phyloP scores from a whole-genome alignment of 2,888 invertebrate species.

The Boloria selene region DNA sequence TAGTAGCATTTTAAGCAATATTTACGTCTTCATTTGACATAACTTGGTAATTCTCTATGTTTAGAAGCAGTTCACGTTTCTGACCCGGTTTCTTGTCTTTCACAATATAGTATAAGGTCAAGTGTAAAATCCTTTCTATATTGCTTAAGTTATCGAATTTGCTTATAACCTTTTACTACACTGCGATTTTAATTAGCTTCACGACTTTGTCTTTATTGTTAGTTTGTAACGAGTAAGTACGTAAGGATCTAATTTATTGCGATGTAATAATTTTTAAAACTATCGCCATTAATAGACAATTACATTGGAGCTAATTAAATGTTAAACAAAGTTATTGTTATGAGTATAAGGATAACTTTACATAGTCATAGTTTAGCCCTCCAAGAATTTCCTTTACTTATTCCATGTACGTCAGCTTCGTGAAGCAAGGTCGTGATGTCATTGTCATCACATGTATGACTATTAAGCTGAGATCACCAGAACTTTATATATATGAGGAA shows the following conservation, averaged over 20 bases:
- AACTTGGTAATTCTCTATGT: constrained; percentile 27
- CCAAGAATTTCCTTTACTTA: constrained; percentile 29
- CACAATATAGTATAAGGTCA: constrained; percentile 36
- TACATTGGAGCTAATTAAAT: no score
- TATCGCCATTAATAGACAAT: no score
- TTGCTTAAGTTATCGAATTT: constrained; percentile 30
- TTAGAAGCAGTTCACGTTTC: constrained; percentile 35
- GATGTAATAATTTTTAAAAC: no score
- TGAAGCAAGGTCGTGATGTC: constrained; percentile 65
- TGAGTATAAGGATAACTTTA: constrained; percentile 14
- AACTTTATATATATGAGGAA: constrained; percentile 55
- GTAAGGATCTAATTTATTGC: no score
- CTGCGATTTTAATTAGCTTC: neutral
- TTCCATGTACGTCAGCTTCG: constrained; percentile 27
- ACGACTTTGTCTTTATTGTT: neutral
- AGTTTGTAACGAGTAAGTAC: no score
- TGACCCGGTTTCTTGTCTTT: constrained; percentile 32
- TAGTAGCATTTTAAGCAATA: neutral
- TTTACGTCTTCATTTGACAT: constrained; percentile 6
- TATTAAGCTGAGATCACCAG: constrained; percentile 66
- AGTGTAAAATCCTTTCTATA: constrained; percentile 39
- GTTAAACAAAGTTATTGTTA: neutral
- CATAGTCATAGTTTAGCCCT: constrained; percentile 14
- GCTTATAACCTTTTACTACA: constrained; percentile 17
- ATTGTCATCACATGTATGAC: constrained; percentile 60